Evolutionary conservation across 2,888 invertebrate genomes (phyloP).

Genomic region (Sinohyriopsis cumingii): DNA sequence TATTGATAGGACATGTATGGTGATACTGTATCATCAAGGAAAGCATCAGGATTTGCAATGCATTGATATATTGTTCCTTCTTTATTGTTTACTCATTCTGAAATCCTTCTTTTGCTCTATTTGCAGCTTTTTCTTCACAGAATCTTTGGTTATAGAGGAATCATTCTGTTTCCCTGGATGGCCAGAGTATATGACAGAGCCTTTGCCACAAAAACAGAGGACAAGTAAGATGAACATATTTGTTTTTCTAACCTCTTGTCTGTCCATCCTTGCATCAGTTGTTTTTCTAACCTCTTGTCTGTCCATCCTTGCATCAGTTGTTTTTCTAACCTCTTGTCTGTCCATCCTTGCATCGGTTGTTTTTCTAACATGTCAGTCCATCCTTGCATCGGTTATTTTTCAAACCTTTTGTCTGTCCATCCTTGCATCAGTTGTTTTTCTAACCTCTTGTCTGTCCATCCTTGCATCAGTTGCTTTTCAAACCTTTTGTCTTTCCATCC

Average conservation of each 20-base stretch:
- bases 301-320: no score
- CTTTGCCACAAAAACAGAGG: constrained; percentile 81
- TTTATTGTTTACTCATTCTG: neutral
- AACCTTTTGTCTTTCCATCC: neutral
- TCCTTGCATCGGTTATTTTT: neutral
- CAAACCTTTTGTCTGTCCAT: neutral
- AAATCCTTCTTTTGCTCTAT: constrained; percentile 4
- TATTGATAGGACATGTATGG: no score
- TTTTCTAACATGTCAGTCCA: no score
- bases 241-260: neutral
- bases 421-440: no score
- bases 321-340: no score
- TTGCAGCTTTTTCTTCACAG: constrained; percentile 89
- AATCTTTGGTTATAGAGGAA: constrained; percentile 97
- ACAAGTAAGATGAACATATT: constrained; percentile 31
- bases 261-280: neutral
- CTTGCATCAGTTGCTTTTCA: neutral
- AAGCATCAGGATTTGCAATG: no score
- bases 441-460: neutral
- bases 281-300: no score
- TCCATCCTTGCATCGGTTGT: no score
- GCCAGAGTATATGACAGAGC: constrained; percentile 96
- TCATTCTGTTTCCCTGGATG: constrained; percentile 96
- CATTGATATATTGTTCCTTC: neutral
- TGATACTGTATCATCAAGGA: no score